Evolutionary conservation across 2,113 vertebrate species (phyloP).

Genomic region (Rhea americana): DNA sequence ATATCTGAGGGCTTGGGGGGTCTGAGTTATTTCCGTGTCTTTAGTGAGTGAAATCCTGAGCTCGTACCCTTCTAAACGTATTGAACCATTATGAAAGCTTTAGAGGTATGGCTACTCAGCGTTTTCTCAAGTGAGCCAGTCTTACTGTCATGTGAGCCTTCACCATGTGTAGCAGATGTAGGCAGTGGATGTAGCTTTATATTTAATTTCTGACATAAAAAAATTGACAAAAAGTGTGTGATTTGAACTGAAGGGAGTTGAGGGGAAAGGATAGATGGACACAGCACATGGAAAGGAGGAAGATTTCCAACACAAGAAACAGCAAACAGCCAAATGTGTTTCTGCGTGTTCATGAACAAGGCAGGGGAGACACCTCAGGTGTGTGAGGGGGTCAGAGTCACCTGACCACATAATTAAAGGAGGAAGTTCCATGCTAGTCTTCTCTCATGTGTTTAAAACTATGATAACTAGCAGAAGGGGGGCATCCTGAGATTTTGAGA

Average conservation of each 20-base stretch:
- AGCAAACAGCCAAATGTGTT: neutral
- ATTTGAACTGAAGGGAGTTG: neutral
- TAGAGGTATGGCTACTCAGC: neutral
- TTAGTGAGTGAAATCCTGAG: neutral
- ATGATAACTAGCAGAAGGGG: neutral
- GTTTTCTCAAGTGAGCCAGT: neutral
- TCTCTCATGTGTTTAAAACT: neutral
- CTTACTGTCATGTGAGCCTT: neutral
- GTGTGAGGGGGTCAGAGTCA: fast-evolving
- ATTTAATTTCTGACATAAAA: neutral
- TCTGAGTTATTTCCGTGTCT: neutral
- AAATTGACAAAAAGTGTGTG: neutral
- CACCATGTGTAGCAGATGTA: neutral
- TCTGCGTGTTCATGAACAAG: neutral
- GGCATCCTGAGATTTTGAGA: neutral
- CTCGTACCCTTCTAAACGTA: neutral
- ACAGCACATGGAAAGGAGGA: neutral
- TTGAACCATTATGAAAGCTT: neutral
- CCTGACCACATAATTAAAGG: neutral
- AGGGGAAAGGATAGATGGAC: neutral
- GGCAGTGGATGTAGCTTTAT: neutral
- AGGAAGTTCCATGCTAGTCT: neutral
- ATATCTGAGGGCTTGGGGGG: neutral
- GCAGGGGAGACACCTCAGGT: neutral
- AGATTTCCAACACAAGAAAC: neutral